Evolutionary conservation across 2,888 invertebrate genomes (phyloP).

Genomic region (Mesorhabditis spiculigera): DNA sequence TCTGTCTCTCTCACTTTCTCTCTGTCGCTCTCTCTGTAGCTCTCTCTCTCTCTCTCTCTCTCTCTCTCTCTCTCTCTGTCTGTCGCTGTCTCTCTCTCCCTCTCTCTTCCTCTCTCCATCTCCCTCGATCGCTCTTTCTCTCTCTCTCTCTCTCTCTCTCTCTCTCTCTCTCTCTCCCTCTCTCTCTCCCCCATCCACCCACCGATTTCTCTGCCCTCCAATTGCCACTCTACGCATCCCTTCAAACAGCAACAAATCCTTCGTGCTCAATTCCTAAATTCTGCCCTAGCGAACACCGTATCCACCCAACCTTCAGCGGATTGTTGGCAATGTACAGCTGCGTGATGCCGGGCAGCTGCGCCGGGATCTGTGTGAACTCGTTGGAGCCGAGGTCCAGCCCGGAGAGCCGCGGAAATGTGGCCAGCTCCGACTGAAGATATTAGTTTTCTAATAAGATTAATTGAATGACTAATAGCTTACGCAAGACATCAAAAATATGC

Average conservation of each 20-base stretch:
- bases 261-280: background rate
- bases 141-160: too few species aligned
- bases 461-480: background rate
- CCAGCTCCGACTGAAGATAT: background rate
- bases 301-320: conserved; percentile 8
- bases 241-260: background rate
- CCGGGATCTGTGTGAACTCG: conserved; percentile 8
- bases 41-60: too few species aligned
- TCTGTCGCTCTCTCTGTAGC: too few species aligned
- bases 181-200: too few species aligned
- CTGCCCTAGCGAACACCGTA: too few species aligned
- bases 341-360: conserved; percentile 7
- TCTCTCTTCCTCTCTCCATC: too few species aligned
- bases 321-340: conserved; percentile 14
- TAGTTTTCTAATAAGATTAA: background rate
- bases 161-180: too few species aligned
- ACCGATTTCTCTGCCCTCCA: background rate
- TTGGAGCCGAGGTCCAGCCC: conserved; percentile 28
- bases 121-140: too few species aligned
- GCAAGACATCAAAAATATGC: background rate
- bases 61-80: too few species aligned
- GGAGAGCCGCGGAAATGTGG: conserved; percentile 23
- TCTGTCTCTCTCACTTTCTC: too few species aligned
- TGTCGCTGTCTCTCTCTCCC: too few species aligned
- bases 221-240: background rate